Base-by-base conservation (phyloP, 2,888 invertebrate species). In the Lissonota sp. region DNA sequence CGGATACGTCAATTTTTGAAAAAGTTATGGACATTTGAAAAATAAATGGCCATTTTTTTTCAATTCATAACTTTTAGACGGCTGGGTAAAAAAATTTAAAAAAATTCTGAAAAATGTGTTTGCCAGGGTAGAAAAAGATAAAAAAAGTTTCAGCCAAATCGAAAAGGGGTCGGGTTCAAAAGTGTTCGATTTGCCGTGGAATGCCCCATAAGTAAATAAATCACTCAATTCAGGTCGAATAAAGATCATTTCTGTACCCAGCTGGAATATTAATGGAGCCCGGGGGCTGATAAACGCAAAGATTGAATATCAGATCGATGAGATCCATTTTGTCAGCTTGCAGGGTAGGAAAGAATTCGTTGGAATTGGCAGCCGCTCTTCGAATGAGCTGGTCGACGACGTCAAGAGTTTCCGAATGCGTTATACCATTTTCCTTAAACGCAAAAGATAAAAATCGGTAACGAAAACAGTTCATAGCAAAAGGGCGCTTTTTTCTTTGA, bases 241-340 rank as follows among this genome's bases (percentile, higher is more conserved):
- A 10, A 39, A 42, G n/a, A n/a, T 1, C 46, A n/a, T 71, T 40
- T 49, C 93, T 94, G 91, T 93, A 97, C 93, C 97, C 97, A 10
- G 95, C 92, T 0, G 99, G 99, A 78, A 99, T 93, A 4, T 95
- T 95, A 87, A 98, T 98, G 89, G 98, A 98, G 87, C 98, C 98
- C 0, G 98, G 98, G 90, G 98, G 97, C 89, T 96, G 96, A 93
- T 99, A 99, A 85, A 97, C 96, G 88, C 97, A 97, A 88, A 98
- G 94, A 91, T 97, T 97, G 92, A 99, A 97, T 85, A 99, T 94
- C 81, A 98, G 95, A 89, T 98, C 98, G 7, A 98, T 96, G 14
- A 99, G 95, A 88, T 98, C 97, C 72, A 96, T 93, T 91, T 97
- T 97, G 89, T 97, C 96, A 16, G 96, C 95, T 85, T 95, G 94